Conservation (phyloP, 2,888 invertebrate species). For the Ochropleura plecta region DNA sequence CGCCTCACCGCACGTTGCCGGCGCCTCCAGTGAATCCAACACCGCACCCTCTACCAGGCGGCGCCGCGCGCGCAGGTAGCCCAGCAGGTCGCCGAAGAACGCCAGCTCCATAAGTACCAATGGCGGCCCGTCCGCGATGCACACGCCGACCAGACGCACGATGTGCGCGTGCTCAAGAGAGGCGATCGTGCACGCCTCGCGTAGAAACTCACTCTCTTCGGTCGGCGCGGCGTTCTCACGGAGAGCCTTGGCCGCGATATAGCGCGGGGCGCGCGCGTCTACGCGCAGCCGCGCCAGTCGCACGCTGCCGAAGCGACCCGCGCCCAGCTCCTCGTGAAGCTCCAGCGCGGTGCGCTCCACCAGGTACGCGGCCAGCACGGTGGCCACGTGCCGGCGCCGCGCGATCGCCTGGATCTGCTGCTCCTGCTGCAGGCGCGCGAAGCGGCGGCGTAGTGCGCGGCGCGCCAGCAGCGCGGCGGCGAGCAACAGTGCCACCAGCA, state of each 20-base stretch:
- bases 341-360: conserved; percentile 70
- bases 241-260: conserved; percentile 96
- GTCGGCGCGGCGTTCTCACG: conserved; percentile 94
- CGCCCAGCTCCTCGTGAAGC: conserved; percentile 74
- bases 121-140: conserved; percentile 94
- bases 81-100: conserved; percentile 97
- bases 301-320: conserved; percentile 80
- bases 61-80: conserved; percentile 93
- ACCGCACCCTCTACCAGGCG: conserved; percentile 92
- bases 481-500: conserved; percentile 83
- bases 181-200: conserved; percentile 97
- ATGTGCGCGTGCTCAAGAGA: conserved; percentile 96
- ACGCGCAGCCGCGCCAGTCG: conserved; percentile 72
- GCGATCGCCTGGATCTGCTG: conserved; percentile 67
- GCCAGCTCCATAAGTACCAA: conserved; percentile 98
- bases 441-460: conserved; percentile 59
- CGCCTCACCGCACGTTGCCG: conserved; percentile 87
- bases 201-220: conserved; percentile 93
- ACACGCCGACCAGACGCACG: conserved; percentile 94
- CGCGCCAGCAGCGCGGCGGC: conserved; percentile 44
- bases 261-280: conserved; percentile 79
- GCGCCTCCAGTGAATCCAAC: conserved; percentile 81
- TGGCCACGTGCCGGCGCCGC: conserved; percentile 63
- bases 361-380: conserved; percentile 64
- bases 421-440: conserved; percentile 59